These are phyloP conservation scores for Muricea muricata DNA, from an alignment of 92 coral and sea anemone genomes.

Conservation along the genomic window DNA sequence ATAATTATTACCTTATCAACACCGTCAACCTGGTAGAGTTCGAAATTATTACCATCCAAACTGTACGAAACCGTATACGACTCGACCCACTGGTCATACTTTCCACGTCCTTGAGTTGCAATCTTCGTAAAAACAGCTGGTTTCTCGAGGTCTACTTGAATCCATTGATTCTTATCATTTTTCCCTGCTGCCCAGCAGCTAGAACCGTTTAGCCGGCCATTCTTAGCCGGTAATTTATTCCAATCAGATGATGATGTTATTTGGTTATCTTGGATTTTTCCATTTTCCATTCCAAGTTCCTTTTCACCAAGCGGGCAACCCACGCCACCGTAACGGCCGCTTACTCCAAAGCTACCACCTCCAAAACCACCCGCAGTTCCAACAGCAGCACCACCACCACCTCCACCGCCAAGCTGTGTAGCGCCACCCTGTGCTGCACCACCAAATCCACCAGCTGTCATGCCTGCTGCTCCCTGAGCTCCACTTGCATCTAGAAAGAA, in stretches of 20 bases:
- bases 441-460: too few species aligned
- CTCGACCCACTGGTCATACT: not conserved
- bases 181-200: not conserved
- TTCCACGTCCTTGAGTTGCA: not conserved
- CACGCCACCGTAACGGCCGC: too few species aligned
- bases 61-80: not conserved
- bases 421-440: too few species aligned
- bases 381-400: too few species aligned
- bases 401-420: too few species aligned
- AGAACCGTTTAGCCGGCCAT: not conserved
- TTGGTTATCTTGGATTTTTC: not conserved
- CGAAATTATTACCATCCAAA: not conserved
- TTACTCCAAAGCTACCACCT: too few species aligned
- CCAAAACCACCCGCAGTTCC: too few species aligned
- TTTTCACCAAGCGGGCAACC: too few species aligned
- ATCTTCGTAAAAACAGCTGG: not conserved
- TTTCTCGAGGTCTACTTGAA: not conserved
- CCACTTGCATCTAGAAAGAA: not conserved
- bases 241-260: not conserved
- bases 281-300: conserved; percentile 3
- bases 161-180: not conserved
- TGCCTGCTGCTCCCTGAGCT: not conserved
- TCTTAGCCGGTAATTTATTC: not conserved
- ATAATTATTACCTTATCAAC: not conserved
- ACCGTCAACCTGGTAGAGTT: not conserved